Conservation (phyloP, 64 coral and sea anemone genomes). For the Cladopsammia gracilis region DNA sequence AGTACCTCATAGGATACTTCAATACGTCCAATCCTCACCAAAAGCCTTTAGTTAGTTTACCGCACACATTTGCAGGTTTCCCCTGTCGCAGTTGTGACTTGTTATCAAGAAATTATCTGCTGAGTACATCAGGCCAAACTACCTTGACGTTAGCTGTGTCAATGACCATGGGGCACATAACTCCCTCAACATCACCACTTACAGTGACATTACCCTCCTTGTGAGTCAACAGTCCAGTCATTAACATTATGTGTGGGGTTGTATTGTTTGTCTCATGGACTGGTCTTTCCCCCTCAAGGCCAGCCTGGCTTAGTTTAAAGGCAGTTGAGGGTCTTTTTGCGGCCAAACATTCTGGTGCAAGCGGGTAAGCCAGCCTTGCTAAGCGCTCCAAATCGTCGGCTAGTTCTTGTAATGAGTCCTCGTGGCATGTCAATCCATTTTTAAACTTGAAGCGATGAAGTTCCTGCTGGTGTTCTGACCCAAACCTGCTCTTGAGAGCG, state of each 20-base stretch:
- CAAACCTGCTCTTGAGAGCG: slow-evolving; percentile 2
- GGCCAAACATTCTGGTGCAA: not conserved
- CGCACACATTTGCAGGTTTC: not conserved
- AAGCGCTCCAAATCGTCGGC: not conserved
- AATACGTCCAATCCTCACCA: slow-evolving; percentile 7
- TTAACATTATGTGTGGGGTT: slow-evolving; percentile 22
- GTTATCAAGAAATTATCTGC: not conserved
- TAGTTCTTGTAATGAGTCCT: not conserved
- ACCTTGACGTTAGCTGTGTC: slow-evolving; percentile 63
- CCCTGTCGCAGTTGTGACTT: slow-evolving; percentile 32
- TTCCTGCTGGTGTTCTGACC: slow-evolving; percentile 12
- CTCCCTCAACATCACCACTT: slow-evolving; percentile 14
- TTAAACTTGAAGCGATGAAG: not conserved
- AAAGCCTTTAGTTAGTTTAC: slow-evolving; percentile 2
- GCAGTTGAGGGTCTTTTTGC: not conserved
- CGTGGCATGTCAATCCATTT: not conserved
- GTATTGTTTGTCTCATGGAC: not conserved
- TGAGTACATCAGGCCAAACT: slow-evolving; percentile 39
- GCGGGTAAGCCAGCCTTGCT: slow-evolving; percentile 20
- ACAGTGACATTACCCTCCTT: not conserved
- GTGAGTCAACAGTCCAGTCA: not conserved
- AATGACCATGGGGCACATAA: slow-evolving; percentile 5
- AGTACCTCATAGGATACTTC: not conserved
- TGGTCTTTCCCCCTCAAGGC: not conserved
- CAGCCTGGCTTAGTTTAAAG: slow-evolving; percentile 23